These are phyloP conservation scores for Crocidura indochinensis DNA, from an alignment of 2,797 vertebrate species.

Conservation along the genomic window DNA sequence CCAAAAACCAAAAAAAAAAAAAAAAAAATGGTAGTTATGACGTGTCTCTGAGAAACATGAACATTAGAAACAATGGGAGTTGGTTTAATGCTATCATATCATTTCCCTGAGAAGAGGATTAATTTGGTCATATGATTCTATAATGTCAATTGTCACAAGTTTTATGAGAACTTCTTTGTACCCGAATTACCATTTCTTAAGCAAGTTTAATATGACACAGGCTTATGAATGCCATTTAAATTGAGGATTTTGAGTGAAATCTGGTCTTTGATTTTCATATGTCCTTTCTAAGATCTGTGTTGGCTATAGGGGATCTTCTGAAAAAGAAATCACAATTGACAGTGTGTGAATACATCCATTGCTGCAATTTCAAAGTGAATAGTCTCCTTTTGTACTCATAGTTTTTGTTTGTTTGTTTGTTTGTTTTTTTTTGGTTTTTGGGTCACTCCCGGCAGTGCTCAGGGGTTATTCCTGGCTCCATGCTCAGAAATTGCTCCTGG, in stretches of 20 bases:
- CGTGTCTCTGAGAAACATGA: neutral
- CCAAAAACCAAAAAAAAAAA: too few species aligned
- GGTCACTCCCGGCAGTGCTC: too few species aligned
- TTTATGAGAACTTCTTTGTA: constrained; percentile 33
- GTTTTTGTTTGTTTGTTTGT: too few species aligned
- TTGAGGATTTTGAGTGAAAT: neutral
- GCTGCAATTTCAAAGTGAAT: constrained; percentile 22
- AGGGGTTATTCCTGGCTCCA: too few species aligned
- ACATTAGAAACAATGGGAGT: constrained; percentile 17
- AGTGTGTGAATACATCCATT: neutral
- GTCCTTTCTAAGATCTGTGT: neutral
- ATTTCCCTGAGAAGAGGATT: neutral
- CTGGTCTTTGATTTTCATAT: neutral
- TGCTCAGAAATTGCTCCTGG: too few species aligned
- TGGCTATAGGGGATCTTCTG: neutral
- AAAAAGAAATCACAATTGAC: constrained; percentile 42
- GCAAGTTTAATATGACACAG: neutral
- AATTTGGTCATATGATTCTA: neutral
- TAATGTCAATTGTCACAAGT: neutral
- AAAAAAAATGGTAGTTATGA: too few species aligned
- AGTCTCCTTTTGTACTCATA: neutral
- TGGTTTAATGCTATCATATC: neutral
- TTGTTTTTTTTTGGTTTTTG: too few species aligned
- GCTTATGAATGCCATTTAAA: constrained; percentile 21
- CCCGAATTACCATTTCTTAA: constrained; percentile 39